Conservation (phyloP, 2,113 vertebrate species). For the Ginglymostoma cirratum region DNA sequence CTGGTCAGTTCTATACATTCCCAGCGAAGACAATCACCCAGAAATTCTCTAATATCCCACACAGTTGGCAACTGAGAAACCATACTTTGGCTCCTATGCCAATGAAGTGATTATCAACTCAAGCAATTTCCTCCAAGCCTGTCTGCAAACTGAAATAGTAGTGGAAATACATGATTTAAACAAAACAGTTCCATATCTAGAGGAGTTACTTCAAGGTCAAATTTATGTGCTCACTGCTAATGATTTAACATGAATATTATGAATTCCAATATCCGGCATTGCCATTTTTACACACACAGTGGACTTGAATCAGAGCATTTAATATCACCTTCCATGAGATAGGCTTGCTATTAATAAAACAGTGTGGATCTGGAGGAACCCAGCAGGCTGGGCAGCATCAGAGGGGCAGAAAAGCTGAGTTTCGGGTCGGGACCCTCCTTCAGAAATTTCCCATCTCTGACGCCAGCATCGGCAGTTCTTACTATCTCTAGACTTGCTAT, state of each 20-base stretch:
- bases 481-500: too few species aligned
- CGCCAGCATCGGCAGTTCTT: too few species aligned
- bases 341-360: not conserved
- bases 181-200: not conserved
- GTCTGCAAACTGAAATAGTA: not conserved
- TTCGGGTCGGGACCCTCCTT: too few species aligned
- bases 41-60: not conserved
- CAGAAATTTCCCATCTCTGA: too few species aligned
- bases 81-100: not conserved
- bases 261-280: not conserved
- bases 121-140: not conserved
- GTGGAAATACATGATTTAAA: not conserved
- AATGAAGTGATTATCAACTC: not conserved
- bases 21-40: too few species aligned
- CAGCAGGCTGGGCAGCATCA: too few species aligned
- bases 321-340: not conserved
- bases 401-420: too few species aligned
- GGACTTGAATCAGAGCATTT: not conserved
- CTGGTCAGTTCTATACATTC: too few species aligned
- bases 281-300: not conserved
- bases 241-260: not conserved
- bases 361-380: too few species aligned
- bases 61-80: not conserved
- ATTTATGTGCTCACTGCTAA: too few species aligned
- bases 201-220: not conserved